Base-by-base conservation (phyloP, 2,888 invertebrate species). In the Venusia cambrica region DNA sequence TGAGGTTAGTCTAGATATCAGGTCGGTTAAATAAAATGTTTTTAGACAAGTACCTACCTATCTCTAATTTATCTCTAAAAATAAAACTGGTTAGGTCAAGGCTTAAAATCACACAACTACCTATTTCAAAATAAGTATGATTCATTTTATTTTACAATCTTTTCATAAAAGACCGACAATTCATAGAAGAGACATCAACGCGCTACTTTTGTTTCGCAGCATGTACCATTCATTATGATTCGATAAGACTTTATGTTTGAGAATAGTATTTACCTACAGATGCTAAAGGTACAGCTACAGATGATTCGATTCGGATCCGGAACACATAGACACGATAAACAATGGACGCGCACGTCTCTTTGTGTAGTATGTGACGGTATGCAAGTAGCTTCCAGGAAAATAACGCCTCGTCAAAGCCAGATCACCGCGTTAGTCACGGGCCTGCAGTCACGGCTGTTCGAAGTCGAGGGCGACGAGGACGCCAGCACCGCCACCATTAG, bases 361-460 rank as follows among this genome's bases (percentile, higher is more conserved):
- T 17, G 11, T 19, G 14, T 24, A 17, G 39, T 24, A 50, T 43
- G 50, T 43, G 37, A 26, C 7, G 40, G 43, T 30, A 49, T 46
- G 46, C 34, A 36, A 28, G 5, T 5, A 8, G 17, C 38, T 52
- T 61, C 52, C 60, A 66, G 67, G 63, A 67, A 66, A 66, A 63
- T 34, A 29, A 40, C 33, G 44, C 38, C 16, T 13, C 19, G 20
- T 43, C 54, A 48, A 58, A 56, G 52, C 56, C 53, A 51, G 57
- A 54, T 55, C 38, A 54, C 43, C 51, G 48, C 42, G 47, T 48
- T 55, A 55, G 62, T 63, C 61, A 58, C 54, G 60, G 57, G 55
- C 54, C 52, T 59, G 37, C 48, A 13, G 25, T 25, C 73, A 73
- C 35, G 73, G 72, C 29, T 70, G 70, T 61, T 67, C 62, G 62